These are phyloP conservation scores for Volucella bombylans DNA, from an alignment of 2,888 invertebrate genomes.

Conservation along the genomic window DNA sequence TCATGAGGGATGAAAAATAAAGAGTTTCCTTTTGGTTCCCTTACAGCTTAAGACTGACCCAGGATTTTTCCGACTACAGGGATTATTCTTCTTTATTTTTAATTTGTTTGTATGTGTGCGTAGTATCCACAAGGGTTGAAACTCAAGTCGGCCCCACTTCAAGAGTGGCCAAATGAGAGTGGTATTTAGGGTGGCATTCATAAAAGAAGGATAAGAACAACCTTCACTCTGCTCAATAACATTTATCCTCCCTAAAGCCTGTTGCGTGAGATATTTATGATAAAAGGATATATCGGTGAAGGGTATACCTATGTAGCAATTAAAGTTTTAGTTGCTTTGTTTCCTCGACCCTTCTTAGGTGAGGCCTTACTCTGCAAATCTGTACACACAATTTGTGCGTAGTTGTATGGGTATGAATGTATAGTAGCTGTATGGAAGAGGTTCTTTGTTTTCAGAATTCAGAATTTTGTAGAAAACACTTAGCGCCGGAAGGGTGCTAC, in stretches of 20 bases:
- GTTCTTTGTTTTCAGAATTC: no score
- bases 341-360: slow-evolving; percentile 21
- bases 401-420: background rate
- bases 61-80: slow-evolving; percentile 33
- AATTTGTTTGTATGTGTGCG: background rate
- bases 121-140: slow-evolving; percentile 43
- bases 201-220: background rate
- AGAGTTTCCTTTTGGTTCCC: slow-evolving; percentile 4
- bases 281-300: slow-evolving; percentile 60
- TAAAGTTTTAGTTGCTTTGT: slow-evolving; percentile 56
- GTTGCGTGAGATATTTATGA: slow-evolving; percentile 73
- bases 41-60: slow-evolving; percentile 27
- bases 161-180: slow-evolving; percentile 3
- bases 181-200: background rate
- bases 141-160: slow-evolving; percentile 16
- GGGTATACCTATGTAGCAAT: slow-evolving; percentile 69
- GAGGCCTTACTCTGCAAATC: slow-evolving; percentile 13
- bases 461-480: slow-evolving; percentile 31
- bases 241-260: slow-evolving; percentile 61
- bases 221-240: slow-evolving; percentile 37
- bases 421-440: no score
- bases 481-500: slow-evolving; percentile 67
- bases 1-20: slow-evolving; percentile 13
- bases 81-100: background rate
- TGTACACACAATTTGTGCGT: slow-evolving; percentile 49